Base-by-base conservation (phyloP, 2,113 vertebrate genomes). In the Mirounga angustirostris region DNA sequence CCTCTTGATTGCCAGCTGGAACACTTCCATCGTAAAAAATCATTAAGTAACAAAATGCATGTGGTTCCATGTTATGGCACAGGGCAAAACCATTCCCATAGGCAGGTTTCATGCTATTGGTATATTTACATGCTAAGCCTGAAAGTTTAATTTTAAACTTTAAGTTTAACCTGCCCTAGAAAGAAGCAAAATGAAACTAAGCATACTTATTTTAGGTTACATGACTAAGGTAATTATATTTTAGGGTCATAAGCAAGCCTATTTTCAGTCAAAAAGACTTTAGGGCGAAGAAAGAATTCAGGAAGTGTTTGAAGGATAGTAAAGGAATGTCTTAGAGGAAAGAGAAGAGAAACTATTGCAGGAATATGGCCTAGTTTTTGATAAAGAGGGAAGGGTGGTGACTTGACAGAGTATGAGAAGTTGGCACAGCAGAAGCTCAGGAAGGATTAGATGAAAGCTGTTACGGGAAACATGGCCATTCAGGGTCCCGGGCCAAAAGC, bases 11-110 rank as follows among this genome's bases (percentile, higher is more conserved):
- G 22, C 84, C 91, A 95, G 80, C 22, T 46, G 46, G 67, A 82
- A 40, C 33, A 24, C 65, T 94, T 96, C 83, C 46, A 59, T 94
- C 18, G 7, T 65, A 54, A 83, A 87, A 91, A 93, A 71, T 63
- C 92, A 71, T 78, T 92, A 95, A 74, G 33, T 65, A 86, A 86
- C 91, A 92, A 94, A 90, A 79, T 18, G 24, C 80, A 61, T 46
- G 46, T 14, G 33, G 85, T 73, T 92, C 61, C 11, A 1, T 46
- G 46, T 65, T 86, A n/a, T 30, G 56, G 11, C 3, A 28, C 73
- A 10, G 58, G 33, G 22, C 73, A 59, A 52, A 58, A 4, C 26
- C n/a, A 22, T 59, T 86, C 54, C 79, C 28, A 8, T 2, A 54
- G 65, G 74, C 50, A 30, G n/a, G 52, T 33, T 89, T 33, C 83